Conservation (phyloP, 2,797 vertebrate genomes). For the Fistularia commersonii region DNA sequence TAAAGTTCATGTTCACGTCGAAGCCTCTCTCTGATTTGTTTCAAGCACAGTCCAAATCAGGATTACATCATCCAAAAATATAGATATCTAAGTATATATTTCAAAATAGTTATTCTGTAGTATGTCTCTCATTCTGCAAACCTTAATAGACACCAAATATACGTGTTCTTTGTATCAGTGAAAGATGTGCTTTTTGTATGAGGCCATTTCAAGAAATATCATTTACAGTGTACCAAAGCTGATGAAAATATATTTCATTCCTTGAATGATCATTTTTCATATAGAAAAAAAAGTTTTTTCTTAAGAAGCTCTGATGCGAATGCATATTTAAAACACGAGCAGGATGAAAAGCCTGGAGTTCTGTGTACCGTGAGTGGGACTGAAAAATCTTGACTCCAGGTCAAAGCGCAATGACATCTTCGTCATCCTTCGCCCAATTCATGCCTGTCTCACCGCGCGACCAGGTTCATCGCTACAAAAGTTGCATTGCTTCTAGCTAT, state of each 20-base stretch:
- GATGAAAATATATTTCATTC: constrained; percentile 59
- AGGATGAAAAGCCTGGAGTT: constrained; percentile 43
- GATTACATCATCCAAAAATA: constrained; percentile 65
- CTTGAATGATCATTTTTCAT: constrained; percentile 39
- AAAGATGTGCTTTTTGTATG: constrained; percentile 59
- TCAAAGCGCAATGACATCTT: constrained; percentile 38
- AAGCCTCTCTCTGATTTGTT: constrained; percentile 56
- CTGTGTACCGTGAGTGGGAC: constrained; percentile 12
- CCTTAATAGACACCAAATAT: constrained; percentile 58
- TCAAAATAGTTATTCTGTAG: constrained; percentile 68
- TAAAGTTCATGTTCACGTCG: constrained; percentile 47
- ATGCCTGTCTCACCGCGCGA: constrained; percentile 19
- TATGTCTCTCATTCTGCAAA: constrained; percentile 58
- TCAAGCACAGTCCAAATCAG: constrained; percentile 61
- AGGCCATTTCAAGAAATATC: constrained; percentile 55
- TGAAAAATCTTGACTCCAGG: constrained; percentile 23
- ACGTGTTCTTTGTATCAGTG: constrained; percentile 51
- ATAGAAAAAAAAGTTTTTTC: constrained; percentile 39
- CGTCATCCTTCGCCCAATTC: constrained; percentile 28
- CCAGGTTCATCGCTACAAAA: constrained; percentile 41
- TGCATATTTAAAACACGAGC: constrained; percentile 45
- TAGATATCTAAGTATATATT: constrained; percentile 67
- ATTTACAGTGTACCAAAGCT: constrained; percentile 70
- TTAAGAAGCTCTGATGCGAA: constrained; percentile 46
- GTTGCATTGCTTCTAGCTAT: constrained; percentile 44